Conservation (phyloP, 2,888 invertebrate genomes). For the Limnephilus marmoratus region DNA sequence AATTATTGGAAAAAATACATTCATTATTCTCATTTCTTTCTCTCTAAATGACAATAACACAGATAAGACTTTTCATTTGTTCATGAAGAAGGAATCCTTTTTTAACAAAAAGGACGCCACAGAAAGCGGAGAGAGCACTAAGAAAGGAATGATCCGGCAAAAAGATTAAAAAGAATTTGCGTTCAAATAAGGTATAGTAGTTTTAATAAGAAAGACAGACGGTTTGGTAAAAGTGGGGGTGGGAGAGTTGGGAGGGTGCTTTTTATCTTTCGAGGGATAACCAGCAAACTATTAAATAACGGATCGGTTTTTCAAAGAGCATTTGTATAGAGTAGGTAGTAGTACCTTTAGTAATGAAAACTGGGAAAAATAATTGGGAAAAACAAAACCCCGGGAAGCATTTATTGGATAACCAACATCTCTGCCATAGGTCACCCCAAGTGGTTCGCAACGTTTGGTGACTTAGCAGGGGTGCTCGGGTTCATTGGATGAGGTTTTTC, state of each 20-base stretch:
- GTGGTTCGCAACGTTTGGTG: no score
- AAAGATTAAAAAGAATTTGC: slow-evolving; percentile 32
- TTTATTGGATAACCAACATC: no score
- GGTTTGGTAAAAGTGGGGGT: not conserved
- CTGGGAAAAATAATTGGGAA: no score
- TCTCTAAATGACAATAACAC: not conserved
- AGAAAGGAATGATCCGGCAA: slow-evolving; percentile 19
- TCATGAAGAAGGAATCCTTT: not conserved
- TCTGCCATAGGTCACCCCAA: no score
- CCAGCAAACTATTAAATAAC: slow-evolving; percentile 21
- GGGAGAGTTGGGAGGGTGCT: not conserved
- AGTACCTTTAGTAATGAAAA: not conserved
- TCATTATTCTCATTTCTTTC: not conserved
- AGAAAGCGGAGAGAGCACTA: not conserved
- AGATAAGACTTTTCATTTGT: not conserved
- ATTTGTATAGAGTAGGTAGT: not conserved
- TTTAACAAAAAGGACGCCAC: slow-evolving; percentile 7
- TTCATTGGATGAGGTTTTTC: no score
- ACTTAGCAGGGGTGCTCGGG: no score
- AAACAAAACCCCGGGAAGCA: no score
- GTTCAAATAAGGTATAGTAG: slow-evolving; percentile 28
- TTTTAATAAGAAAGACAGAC: slow-evolving; percentile 31
- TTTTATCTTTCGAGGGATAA: slow-evolving; percentile 27
- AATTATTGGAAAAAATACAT: not conserved
- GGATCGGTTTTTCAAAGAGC: slow-evolving; percentile 18